phyloP scores from a whole-genome alignment of 2,113 vertebrate genomes.

The Cinclus mexicanus region DNA sequence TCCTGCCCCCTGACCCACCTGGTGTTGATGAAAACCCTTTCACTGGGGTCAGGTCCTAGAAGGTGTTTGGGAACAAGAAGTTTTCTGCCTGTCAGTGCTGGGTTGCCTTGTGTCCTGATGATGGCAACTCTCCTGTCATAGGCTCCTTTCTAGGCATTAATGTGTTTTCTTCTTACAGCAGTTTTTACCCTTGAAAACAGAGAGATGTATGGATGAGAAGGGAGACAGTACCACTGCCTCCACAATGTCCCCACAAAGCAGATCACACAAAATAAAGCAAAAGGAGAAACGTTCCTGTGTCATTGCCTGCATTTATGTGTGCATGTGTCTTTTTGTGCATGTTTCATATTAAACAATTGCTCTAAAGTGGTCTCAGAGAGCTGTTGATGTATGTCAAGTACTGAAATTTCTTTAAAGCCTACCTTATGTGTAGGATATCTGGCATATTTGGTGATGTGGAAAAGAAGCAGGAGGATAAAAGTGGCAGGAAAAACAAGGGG shows the following conservation, averaged over 20 bases:
- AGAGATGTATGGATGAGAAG: neutral
- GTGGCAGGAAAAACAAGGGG: neutral
- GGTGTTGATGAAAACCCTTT: neutral
- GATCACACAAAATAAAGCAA: neutral
- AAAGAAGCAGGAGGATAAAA: neutral
- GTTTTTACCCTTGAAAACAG: neutral
- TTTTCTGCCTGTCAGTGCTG: neutral
- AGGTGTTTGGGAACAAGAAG: neutral
- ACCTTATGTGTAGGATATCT: neutral
- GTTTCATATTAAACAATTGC: neutral
- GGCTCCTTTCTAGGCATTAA: neutral
- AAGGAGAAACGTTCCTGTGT: neutral
- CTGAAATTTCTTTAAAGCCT: neutral
- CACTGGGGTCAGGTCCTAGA: neutral
- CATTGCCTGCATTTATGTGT: neutral
- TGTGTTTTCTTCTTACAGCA: neutral
- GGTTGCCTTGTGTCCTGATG: neutral
- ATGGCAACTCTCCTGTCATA: neutral
- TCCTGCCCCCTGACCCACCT: neutral
- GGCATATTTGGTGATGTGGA: neutral
- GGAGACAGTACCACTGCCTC: neutral
- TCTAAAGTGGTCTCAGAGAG: neutral
- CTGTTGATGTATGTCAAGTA: neutral
- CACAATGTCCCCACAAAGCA: neutral
- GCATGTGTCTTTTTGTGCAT: neutral